phyloP scores from a whole-genome alignment of 2,113 vertebrate genomes.

The Campylomormyrus numenius region DNA sequence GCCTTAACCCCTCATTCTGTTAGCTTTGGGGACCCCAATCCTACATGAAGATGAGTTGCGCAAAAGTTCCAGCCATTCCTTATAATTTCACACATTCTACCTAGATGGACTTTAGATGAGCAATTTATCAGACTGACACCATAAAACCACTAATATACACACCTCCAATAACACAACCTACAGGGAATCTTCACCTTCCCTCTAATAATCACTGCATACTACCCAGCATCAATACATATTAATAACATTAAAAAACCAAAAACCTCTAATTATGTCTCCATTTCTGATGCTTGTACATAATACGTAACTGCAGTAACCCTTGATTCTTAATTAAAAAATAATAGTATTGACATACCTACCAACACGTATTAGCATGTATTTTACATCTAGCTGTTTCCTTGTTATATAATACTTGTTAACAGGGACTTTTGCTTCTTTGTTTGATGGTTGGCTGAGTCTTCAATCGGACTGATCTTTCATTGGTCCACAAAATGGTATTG shows the following conservation, averaged over 20 bases:
- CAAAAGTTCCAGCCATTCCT: background rate
- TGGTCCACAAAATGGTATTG: background rate
- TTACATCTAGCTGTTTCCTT: background rate
- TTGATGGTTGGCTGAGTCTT: background rate
- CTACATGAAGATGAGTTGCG: background rate
- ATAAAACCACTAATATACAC: background rate
- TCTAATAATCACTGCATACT: background rate
- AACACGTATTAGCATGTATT: background rate
- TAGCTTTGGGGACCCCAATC: background rate
- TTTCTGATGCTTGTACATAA: background rate
- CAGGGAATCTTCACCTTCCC: background rate
- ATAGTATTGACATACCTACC: background rate
- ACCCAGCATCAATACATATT: background rate
- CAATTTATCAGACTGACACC: background rate
- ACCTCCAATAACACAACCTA: background rate
- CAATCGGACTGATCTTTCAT: background rate
- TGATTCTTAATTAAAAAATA: background rate
- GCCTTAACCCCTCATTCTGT: background rate
- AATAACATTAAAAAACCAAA: background rate
- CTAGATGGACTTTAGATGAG: background rate
- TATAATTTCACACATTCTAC: background rate
- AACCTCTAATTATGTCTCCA: background rate
- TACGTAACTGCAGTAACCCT: background rate
- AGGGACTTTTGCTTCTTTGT: background rate
- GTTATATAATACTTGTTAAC: background rate